These are phyloP conservation scores for Dryas iulia DNA, from an alignment of 1,140 invertebrate species.

Conservation along the genomic window DNA sequence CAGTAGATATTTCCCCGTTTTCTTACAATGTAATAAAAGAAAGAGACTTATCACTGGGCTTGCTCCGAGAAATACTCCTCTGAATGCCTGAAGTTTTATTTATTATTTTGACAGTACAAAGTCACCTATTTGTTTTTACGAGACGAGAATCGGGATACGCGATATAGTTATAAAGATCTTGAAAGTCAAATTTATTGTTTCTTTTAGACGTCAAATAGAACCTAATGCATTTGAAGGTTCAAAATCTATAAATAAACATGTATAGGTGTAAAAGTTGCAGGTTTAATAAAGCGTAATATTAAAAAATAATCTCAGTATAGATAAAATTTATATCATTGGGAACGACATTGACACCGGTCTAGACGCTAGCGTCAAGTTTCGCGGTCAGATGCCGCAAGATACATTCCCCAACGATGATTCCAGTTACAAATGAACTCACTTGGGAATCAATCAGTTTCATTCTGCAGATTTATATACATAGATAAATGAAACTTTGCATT, in stretches of 20 bases:
- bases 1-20: too few relatives aligned
- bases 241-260: too few relatives aligned
- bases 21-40: too few relatives aligned
- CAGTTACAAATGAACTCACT: constrained; percentile 68
- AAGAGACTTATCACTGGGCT: background rate
- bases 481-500: background rate
- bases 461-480: constrained; percentile 28
- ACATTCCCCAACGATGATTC: constrained; percentile 45
- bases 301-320: background rate
- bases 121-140: too few relatives aligned
- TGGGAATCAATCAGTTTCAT: constrained; percentile 46
- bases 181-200: too few relatives aligned
- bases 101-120: too few relatives aligned
- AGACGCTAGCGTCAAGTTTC: constrained; percentile 52
- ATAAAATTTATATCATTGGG: constrained; percentile 26
- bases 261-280: background rate
- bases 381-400: constrained; percentile 63
- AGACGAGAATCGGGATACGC: too few relatives aligned
- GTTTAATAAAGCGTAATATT: background rate
- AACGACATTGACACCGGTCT: constrained; percentile 57
- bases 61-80: background rate
- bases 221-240: too few relatives aligned
- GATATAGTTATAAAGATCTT: too few relatives aligned
- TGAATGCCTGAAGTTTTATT: too few relatives aligned
- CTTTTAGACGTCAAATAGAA: too few relatives aligned